Conservation (phyloP, 2,888 invertebrate species). For the Aphodius sticticus region DNA sequence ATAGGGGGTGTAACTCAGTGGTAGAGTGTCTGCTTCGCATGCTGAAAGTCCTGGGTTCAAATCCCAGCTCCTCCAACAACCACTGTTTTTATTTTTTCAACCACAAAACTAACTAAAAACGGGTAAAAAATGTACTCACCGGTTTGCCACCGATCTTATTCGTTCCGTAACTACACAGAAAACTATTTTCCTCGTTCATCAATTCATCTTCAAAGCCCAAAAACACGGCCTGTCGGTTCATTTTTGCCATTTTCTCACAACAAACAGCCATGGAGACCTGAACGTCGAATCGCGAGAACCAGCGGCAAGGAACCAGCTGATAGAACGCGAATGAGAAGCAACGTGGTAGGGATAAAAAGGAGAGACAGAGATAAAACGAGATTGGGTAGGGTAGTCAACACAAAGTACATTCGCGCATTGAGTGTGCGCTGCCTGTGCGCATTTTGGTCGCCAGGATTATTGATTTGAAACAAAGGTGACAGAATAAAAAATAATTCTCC, state of each 20-base stretch:
- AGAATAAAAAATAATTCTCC: neutral
- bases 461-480: neutral
- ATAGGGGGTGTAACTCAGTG: slow-evolving; percentile 60
- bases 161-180: slow-evolving; percentile 71
- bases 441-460: neutral
- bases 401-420: slow-evolving; percentile 25
- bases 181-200: slow-evolving; percentile 74
- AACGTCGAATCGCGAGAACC: neutral
- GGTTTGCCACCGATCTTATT: slow-evolving; percentile 86
- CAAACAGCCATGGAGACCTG: neutral
- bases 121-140: too few species aligned
- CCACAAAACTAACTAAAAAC: slow-evolving; percentile 16
- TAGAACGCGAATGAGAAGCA: slow-evolving; percentile 10
- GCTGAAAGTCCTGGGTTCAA: slow-evolving; percentile 61
- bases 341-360: neutral
- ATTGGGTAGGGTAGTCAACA: slow-evolving; percentile 29
- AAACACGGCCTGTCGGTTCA: slow-evolving; percentile 68
- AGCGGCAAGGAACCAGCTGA: slow-evolving; percentile 25
- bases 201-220: slow-evolving; percentile 83
- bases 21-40: slow-evolving; percentile 64
- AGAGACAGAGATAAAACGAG: neutral
- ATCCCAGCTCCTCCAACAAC: slow-evolving; percentile 58
- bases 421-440: neutral
- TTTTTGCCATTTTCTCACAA: slow-evolving; percentile 55
- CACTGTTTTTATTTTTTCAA: slow-evolving; percentile 21